Percentiles rank a stretch among this genome's conserved stretches.
phyloP scores from a whole-genome alignment of 2,113 vertebrate species.

The Chamaetylas fuelleborni region DNA sequence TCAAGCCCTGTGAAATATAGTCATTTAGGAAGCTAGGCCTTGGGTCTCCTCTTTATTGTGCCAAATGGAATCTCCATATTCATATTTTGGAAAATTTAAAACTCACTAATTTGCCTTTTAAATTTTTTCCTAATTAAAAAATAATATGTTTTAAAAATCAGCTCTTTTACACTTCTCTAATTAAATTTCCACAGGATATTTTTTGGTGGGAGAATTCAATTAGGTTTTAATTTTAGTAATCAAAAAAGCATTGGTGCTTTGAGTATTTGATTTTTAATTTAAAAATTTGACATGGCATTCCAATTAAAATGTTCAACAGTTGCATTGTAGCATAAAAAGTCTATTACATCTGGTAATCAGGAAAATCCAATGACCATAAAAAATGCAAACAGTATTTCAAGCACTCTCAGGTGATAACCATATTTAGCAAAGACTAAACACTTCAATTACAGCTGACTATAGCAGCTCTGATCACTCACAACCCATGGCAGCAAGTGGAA shows the following conservation, averaged over 20 bases:
- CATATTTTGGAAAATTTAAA: slow-evolving; percentile 46
- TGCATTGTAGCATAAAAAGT: slow-evolving; percentile 64
- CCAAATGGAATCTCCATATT: slow-evolving; percentile 21
- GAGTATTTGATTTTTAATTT: slow-evolving; percentile 78
- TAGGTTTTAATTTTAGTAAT: slow-evolving; percentile 78
- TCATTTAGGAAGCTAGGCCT: neutral
- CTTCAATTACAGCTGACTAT: slow-evolving; percentile 43
- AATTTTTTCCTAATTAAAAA: slow-evolving; percentile 73
- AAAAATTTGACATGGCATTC: slow-evolving; percentile 70
- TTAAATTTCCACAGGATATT: slow-evolving; percentile 78
- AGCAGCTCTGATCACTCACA: slow-evolving; percentile 32
- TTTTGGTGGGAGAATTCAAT: slow-evolving; percentile 78
- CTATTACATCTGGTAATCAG: slow-evolving; percentile 24
- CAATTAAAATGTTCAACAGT: slow-evolving; percentile 66
- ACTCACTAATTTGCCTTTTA: slow-evolving; percentile 72
- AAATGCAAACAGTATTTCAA: slow-evolving; percentile 64
- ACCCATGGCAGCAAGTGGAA: neutral
- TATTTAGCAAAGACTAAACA: slow-evolving; percentile 63
- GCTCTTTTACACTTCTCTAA: slow-evolving; percentile 72
- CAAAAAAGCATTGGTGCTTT: slow-evolving; percentile 72
- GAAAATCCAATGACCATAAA: slow-evolving; percentile 47
- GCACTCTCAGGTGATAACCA: slow-evolving; percentile 62
- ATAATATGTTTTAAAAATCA: slow-evolving; percentile 69
- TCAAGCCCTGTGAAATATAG: neutral
- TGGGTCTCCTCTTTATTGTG: neutral